Evolutionary conservation across 2,888 invertebrate species (phyloP), one percentile per base, ranked within the genome.

Genomic region (Leucophenga montana): DNA sequence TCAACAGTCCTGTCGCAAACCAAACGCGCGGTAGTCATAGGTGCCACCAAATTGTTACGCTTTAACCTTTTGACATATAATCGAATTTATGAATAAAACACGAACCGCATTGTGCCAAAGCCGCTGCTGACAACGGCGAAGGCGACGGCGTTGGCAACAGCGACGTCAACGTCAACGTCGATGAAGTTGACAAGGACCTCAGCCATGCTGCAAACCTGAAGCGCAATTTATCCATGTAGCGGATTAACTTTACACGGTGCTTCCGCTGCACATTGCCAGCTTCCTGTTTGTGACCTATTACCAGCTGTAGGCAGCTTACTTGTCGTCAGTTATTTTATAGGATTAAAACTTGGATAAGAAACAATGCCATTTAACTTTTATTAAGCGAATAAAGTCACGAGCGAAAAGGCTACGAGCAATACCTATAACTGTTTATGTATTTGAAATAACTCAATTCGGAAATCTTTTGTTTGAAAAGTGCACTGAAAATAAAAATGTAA

Each of bases 71-170:
- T 74, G 82, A 71, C 82, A 80, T 77, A 84, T 82, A 85, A 83
- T 83, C 82, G 84, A 83, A 78, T 83, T 85, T 85, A 77, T 82
- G 83, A 78, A 85, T 82, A 76, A 78, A 82, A 84, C 76, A 82
- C 73, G 73, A 74, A 72, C 68, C 22, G 33, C 56, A 72, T 75
- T 61, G 64, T 66, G 70, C 62, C 65, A 69, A 20, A n/a, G 16
- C 14, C 39, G 13, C 53, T 50, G 50, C 46, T 54, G 54, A 59
- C 33, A 27, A 27, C 59, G 31, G 27, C 22, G 44, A 61, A 3
- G 61, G 31, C 14, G 8, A 33, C 33, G 4, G 33, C 33, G 8
- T 33, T 33, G 33, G 3, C 33, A 8, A 33, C 33, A 33, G 33
- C 33, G 8, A 33, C n/a, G n/a, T n/a, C n/a, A n/a, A n/a, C n/a